Conservation (phyloP, 2,797 vertebrate species). For the Eulemur rubriventer region DNA sequence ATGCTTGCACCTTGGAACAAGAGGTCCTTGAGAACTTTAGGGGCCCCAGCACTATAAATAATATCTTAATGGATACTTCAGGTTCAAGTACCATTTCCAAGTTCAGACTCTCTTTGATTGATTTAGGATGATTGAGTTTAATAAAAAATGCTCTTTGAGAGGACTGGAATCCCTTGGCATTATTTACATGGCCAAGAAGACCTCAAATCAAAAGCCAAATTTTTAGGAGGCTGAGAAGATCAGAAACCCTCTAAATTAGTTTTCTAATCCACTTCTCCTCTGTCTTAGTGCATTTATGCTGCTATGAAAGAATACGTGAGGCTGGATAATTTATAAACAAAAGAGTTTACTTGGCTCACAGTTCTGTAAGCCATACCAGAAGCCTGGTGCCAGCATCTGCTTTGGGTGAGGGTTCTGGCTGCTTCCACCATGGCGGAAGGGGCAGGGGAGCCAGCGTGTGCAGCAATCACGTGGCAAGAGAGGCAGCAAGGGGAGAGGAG, state of each 20-base stretch:
- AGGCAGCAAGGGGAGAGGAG: too few relatives aligned
- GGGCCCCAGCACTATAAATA: background rate
- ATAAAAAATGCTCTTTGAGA: background rate
- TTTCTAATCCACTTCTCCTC: background rate
- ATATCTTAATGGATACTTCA: background rate
- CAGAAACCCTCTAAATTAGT: constrained; percentile 21
- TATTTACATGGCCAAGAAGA: background rate
- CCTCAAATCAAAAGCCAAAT: constrained; percentile 17
- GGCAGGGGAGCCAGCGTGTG: too few relatives aligned
- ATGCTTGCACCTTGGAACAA: background rate
- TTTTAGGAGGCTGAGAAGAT: background rate
- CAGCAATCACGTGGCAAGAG: background rate
- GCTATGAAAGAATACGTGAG: background rate
- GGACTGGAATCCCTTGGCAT: background rate
- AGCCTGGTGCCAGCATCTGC: background rate
- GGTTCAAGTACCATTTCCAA: constrained; percentile 29
- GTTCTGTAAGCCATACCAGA: background rate
- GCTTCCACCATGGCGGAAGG: background rate
- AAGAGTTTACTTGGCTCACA: background rate
- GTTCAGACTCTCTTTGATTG: background rate
- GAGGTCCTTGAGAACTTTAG: background rate
- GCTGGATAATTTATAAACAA: background rate
- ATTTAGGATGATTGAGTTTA: background rate
- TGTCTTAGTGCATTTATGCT: background rate
- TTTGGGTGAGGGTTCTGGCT: background rate